Percentiles rank a stretch among this genome's conserved stretches.
These are phyloP conservation scores for Philaethria dido DNA, from an alignment of 2,888 invertebrate species.

Conservation along the genomic window DNA sequence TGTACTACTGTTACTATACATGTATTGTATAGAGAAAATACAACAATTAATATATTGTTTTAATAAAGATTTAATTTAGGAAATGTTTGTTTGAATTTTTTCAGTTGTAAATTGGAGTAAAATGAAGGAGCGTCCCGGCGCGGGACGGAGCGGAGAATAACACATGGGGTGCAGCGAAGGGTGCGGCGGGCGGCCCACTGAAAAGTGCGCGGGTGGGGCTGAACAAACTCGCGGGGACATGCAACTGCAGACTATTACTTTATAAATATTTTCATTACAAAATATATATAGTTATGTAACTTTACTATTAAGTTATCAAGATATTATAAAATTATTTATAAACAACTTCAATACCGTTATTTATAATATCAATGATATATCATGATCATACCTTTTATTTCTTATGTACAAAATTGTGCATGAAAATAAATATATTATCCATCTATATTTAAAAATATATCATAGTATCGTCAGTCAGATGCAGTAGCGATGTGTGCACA, in stretches of 20 bases:
- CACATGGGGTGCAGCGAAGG: slow-evolving; percentile 75
- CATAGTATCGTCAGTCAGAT: slow-evolving; percentile 47
- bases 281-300: slow-evolving; percentile 17
- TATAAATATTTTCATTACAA: slow-evolving; percentile 53
- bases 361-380: too few relatives aligned
- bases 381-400: too few relatives aligned
- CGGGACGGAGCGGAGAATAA: slow-evolving; percentile 76
- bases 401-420: too few relatives aligned
- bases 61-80: slow-evolving; percentile 61
- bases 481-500: slow-evolving; percentile 72
- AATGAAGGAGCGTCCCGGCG: slow-evolving; percentile 82
- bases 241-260: slow-evolving; percentile 55
- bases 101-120: slow-evolving; percentile 83
- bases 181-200: slow-evolving; percentile 80
- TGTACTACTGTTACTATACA: too few relatives aligned
- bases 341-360: background rate
- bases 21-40: background rate
- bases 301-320: background rate
- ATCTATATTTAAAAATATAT: background rate
- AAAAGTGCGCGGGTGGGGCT: slow-evolving; percentile 84
- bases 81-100: slow-evolving; percentile 79
- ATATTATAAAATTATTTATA: background rate
- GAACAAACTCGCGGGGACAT: slow-evolving; percentile 83
- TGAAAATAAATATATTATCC: too few relatives aligned
- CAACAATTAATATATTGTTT: slow-evolving; percentile 46